These are phyloP conservation scores for Adrianichthys oophorus DNA, from an alignment of 2,797 vertebrate genomes.

Conservation along the genomic window DNA sequence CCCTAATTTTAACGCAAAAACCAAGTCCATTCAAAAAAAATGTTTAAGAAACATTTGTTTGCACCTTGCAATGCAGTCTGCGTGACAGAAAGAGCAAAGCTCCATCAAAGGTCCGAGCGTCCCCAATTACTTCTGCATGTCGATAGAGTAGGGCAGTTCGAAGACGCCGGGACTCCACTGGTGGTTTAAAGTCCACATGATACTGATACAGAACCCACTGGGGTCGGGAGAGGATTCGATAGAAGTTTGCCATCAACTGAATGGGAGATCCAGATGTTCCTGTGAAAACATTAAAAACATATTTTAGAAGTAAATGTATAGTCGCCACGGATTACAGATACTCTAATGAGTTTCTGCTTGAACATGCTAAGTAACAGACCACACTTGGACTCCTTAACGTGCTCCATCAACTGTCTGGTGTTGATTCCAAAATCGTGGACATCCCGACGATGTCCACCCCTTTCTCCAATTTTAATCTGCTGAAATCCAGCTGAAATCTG, in stretches of 20 bases:
- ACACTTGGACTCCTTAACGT: conserved; percentile 87
- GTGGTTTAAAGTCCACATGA: conserved; percentile 86
- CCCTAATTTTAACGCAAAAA: too few relatives aligned
- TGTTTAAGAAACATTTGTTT: background rate
- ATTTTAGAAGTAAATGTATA: background rate
- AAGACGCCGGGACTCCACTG: conserved; percentile 88
- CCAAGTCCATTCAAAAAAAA: background rate
- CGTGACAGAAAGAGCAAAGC: conserved; percentile 84
- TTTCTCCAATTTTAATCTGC: conserved; percentile 84
- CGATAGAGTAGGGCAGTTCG: conserved; percentile 86
- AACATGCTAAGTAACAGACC: conserved; percentile 64
- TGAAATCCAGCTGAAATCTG: conserved; percentile 90
- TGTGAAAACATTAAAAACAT: conserved; percentile 39
- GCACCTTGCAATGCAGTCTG: conserved; percentile 81
- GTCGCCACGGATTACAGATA: too few relatives aligned
- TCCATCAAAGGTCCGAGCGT: conserved; percentile 87
- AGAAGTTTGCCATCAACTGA: conserved; percentile 84
- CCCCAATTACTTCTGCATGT: conserved; percentile 85
- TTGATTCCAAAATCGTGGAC: conserved; percentile 86
- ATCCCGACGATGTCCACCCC: conserved; percentile 87
- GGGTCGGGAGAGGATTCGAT: conserved; percentile 86
- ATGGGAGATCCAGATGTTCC: conserved; percentile 81
- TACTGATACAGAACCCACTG: conserved; percentile 94
- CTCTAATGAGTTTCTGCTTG: fast-evolving
- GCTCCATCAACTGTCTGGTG: conserved; percentile 87